phyloP scores from a whole-genome alignment of 1,140 invertebrate species.

The Caenorhabditis latens region DNA sequence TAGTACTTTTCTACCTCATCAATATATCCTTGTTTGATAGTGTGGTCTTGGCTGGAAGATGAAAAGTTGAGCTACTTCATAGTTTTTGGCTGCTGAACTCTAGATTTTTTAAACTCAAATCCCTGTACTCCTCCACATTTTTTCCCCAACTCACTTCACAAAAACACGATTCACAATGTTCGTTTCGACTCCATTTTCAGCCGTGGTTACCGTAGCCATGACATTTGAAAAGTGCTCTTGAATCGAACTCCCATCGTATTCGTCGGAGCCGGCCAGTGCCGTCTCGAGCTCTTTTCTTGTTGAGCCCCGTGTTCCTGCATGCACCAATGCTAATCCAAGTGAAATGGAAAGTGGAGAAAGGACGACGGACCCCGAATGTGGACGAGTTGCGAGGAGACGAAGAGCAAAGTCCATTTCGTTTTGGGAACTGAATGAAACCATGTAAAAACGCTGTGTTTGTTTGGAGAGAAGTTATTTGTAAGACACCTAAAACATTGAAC shows the following conservation, averaged over 20 bases:
- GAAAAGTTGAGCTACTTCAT: background rate
- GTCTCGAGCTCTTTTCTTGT: background rate
- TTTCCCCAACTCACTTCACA: constrained; percentile 29
- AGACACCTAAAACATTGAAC: no score
- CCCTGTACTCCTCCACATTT: background rate
- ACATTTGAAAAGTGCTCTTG: background rate
- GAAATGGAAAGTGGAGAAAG: constrained; percentile 35
- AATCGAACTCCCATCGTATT: background rate
- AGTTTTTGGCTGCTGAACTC: no score
- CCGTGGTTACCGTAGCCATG: background rate
- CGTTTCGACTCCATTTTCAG: constrained; percentile 2
- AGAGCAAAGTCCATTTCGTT: constrained; percentile 21
- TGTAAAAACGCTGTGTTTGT: background rate
- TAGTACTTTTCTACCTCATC: background rate
- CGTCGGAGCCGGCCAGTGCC: constrained; percentile 2
- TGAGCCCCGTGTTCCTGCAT: constrained; percentile 6
- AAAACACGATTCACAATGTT: constrained; percentile 27
- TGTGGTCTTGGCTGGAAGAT: background rate
- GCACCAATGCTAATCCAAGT: background rate
- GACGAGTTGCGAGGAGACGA: background rate
- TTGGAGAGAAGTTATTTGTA: no score
- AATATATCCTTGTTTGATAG: background rate
- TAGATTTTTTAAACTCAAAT: no score
- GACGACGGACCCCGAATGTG: background rate
- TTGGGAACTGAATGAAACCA: background rate